phyloP scores from a whole-genome alignment of 2,113 vertebrate genomes.

The Siniperca knerii region DNA sequence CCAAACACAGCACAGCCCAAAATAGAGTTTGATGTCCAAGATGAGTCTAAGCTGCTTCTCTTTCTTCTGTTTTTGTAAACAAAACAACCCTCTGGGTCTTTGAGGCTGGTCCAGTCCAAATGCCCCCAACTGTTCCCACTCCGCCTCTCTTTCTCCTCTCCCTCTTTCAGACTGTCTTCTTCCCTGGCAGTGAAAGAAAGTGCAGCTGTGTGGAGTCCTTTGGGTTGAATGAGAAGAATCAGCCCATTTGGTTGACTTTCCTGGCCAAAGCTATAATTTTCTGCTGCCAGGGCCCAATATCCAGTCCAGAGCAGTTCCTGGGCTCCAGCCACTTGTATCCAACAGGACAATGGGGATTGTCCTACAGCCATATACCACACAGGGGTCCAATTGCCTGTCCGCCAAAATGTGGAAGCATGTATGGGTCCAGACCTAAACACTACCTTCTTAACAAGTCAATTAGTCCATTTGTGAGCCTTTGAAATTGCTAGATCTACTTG shows the following conservation, averaged over 20 bases:
- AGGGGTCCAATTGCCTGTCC: constrained; percentile 31
- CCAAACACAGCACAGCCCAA: constrained; percentile 39
- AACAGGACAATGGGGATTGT: constrained; percentile 68
- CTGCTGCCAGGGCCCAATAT: constrained; percentile 64
- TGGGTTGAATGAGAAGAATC: constrained; percentile 77
- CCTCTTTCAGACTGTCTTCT: constrained; percentile 66
- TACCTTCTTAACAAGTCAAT: constrained; percentile 10
- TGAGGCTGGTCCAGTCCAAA: constrained; percentile 67
- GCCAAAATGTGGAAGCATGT: constrained; percentile 36
- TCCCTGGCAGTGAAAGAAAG: constrained; percentile 73
- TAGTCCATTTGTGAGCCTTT: not conserved
- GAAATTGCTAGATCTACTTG: not conserved
- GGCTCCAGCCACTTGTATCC: constrained; percentile 59
- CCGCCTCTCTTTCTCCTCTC: constrained; percentile 58
- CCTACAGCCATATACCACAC: constrained; percentile 48
- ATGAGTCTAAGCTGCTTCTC: constrained; percentile 50
- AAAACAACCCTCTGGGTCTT: constrained; percentile 64
- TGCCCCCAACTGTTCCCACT: constrained; percentile 63
- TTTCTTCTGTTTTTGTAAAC: constrained; percentile 27
- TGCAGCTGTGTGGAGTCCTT: constrained; percentile 80
- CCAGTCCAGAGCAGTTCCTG: constrained; percentile 62
- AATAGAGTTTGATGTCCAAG: constrained; percentile 64
- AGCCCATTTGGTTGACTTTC: constrained; percentile 78
- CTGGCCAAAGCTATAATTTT: constrained; percentile 66
- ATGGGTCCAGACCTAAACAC: constrained; percentile 20